phyloP scores from a whole-genome alignment of 2,888 invertebrate species.

The Lysandra bellargus region DNA sequence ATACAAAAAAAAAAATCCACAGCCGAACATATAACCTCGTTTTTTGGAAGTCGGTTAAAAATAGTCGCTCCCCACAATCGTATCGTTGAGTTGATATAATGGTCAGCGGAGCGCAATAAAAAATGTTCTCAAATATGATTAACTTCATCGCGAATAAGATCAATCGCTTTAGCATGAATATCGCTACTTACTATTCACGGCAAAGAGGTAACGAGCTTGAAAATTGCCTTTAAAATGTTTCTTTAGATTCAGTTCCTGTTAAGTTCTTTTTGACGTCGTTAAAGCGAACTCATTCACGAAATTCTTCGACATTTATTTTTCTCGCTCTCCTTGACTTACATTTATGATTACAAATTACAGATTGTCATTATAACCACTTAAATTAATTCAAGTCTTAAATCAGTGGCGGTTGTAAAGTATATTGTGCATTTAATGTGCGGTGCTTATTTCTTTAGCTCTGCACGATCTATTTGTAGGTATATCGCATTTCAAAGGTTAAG shows the following conservation, averaged over 20 bases:
- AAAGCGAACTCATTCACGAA: constrained; percentile 7
- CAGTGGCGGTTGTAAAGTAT: constrained; percentile 37
- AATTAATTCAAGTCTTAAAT: constrained; percentile 25
- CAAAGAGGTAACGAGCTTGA: neutral
- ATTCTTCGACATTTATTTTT: neutral
- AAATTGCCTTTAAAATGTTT: neutral
- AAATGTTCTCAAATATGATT: constrained; percentile 22
- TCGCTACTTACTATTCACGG: neutral
- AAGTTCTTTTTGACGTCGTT: neutral
- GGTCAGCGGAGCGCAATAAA: neutral
- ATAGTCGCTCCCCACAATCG: neutral
- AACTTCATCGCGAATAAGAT: neutral
- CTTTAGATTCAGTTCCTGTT: neutral
- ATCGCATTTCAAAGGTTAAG: constrained; percentile 38
- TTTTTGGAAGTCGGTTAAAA: neutral
- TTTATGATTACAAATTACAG: constrained; percentile 20
- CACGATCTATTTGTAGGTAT: constrained; percentile 37
- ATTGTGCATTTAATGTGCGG: constrained; percentile 35
- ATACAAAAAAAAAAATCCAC: too few species aligned
- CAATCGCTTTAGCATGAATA: neutral
- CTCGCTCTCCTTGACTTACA: constrained; percentile 23
- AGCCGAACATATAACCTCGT: too few species aligned
- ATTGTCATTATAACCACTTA: constrained; percentile 18
- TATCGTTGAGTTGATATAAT: constrained; percentile 9
- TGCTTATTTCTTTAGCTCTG: constrained; percentile 36